Conservation (phyloP, 2,888 invertebrate species). For the Chloroclysta siterata region DNA sequence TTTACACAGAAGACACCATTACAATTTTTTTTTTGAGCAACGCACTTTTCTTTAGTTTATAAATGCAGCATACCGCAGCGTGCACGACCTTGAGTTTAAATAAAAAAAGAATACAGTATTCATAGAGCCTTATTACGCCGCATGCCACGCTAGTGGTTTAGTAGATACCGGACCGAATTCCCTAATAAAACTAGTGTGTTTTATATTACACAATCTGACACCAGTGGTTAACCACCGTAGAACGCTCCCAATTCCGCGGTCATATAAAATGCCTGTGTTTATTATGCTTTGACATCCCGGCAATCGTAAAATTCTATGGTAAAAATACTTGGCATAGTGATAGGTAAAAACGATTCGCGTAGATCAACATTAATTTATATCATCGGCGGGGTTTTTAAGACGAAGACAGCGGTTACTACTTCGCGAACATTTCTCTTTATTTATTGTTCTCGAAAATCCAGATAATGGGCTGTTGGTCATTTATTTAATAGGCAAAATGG, state of each 20-base stretch:
- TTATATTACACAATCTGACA: conserved; percentile 18
- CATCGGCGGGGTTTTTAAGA: conserved; percentile 16
- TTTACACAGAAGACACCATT: too few relatives aligned
- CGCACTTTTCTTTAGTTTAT: too few relatives aligned
- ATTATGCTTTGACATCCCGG: conserved; percentile 27
- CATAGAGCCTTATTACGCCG: too few relatives aligned
- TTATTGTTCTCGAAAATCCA: not conserved
- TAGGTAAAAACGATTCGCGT: conserved; percentile 26
- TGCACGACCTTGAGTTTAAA: too few relatives aligned
- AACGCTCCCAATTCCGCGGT: conserved; percentile 16
- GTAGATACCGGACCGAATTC: conserved; percentile 1
- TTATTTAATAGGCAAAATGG: not conserved
- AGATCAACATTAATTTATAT: conserved; percentile 7
- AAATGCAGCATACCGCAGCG: too few relatives aligned
- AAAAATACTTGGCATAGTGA: conserved; percentile 70
- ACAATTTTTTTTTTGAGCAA: too few relatives aligned
- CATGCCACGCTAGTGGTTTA: not conserved
- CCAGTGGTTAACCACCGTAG: conserved; percentile 4
- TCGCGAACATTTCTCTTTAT: not conserved
- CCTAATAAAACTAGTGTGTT: conserved; percentile 23
- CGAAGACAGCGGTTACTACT: not conserved
- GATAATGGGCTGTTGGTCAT: not conserved
- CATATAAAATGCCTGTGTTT: conserved; percentile 28
- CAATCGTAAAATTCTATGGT: conserved; percentile 35
- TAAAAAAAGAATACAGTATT: too few relatives aligned